Base-by-base conservation (phyloP, 2,113 vertebrate genomes). In the Lates calcarifer region DNA sequence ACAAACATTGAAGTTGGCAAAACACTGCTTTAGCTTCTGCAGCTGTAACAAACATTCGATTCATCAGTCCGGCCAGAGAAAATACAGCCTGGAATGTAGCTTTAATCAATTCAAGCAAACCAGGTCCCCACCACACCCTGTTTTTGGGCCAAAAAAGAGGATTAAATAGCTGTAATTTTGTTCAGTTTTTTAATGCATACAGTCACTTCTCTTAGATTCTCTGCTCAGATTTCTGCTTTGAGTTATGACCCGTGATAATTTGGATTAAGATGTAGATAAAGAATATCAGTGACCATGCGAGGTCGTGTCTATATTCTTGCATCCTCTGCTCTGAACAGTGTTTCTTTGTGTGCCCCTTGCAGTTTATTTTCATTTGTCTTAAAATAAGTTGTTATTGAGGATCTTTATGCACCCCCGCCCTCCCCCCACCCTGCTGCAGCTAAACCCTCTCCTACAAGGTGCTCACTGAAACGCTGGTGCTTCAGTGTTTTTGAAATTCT, bases 1-100 rank as follows among this genome's bases (percentile, higher is more conserved):
- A 63, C 83, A 90, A 89, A 89, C 91, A 84, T 73, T 83, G 63
- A 55, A 87, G 76, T 81, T 82, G 84, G 89, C 83, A 33, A 87
- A 89, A 86, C 79, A 62, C 43, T 18, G 24, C 75, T 64, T 85
- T 45, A 62, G 83, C 90, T 18, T 37, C 81, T 60, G 68, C 84
- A 74, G 90, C 92, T 84, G 89, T 79, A 90, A 94, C 94, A 95
- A 91, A 90, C 94, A 89, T 92, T 78, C 80, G 74, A 93, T 94
- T 94, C 91, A 94, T 94, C 22, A 18, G 82, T 22, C 68, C 5
- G 24, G 74, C 92, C 90, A 89, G 84, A 80, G 90, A 88, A 94
- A 93, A 92, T 82, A 92, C 66, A 62, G 65, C 65, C 51, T 63
- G 91, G 91, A 91, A 94, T 93, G 93, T 72, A 79, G 84, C 82